phyloP scores from a whole-genome alignment of 2,888 invertebrate genomes.

The Ephialtes manifestator region DNA sequence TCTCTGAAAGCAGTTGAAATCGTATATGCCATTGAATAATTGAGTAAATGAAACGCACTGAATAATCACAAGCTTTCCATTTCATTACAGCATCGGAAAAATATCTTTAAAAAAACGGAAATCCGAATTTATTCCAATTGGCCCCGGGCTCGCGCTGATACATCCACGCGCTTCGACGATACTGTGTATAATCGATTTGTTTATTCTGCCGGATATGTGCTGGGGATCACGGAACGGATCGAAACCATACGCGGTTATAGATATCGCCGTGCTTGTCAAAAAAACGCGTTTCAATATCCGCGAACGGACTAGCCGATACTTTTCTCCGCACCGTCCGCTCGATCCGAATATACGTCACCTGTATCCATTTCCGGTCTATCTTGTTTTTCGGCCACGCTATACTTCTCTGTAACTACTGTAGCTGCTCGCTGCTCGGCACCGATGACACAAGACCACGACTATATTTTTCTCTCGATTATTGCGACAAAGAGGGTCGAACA shows the following conservation, averaged over 20 bases:
- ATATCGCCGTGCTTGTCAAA: conserved; percentile 37
- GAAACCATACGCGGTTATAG: conserved; percentile 8
- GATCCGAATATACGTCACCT: conserved; percentile 35
- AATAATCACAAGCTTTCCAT: too few relatives aligned
- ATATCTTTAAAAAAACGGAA: background rate
- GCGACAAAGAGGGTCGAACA: background rate
- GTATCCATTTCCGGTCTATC: conserved; percentile 63
- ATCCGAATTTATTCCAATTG: too few relatives aligned
- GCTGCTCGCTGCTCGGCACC: background rate
- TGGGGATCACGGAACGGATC: conserved; percentile 39
- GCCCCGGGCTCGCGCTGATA: background rate
- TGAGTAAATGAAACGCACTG: too few relatives aligned
- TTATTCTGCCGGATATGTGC: conserved; percentile 50
- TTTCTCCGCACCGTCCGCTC: conserved; percentile 26
- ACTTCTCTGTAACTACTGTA: background rate
- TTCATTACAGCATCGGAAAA: background rate
- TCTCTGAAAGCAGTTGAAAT: too few relatives aligned
- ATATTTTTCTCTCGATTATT: conserved; percentile 13
- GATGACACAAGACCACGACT: background rate
- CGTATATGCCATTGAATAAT: too few relatives aligned
- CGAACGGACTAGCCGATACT: conserved; percentile 29
- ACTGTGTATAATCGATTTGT: conserved; percentile 44
- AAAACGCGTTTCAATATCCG: conserved; percentile 61
- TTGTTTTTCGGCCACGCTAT: conserved; percentile 5
- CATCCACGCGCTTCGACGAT: conserved; percentile 4